Evolutionary conservation across 2,888 invertebrate genomes (phyloP).

Genomic region (Scelioninae gen. 2): DNA sequence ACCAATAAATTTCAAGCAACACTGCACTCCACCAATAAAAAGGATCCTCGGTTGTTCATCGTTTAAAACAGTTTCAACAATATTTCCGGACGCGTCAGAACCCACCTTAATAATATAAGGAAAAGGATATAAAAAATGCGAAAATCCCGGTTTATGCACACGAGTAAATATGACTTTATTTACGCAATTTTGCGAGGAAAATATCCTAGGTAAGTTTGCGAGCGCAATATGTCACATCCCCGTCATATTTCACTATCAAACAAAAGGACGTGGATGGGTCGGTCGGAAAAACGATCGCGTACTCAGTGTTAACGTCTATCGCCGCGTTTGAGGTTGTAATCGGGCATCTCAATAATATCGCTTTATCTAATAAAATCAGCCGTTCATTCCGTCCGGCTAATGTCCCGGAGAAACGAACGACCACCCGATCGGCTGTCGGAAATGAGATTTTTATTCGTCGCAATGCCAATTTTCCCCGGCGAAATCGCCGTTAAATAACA

Average conservation of each 20-base stretch:
- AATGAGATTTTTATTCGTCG: slow-evolving; percentile 36
- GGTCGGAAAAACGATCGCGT: slow-evolving; percentile 27
- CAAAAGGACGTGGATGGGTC: slow-evolving; percentile 14
- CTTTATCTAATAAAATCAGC: slow-evolving; percentile 44
- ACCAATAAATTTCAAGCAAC: no score
- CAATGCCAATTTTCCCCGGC: no score
- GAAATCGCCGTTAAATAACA: no score
- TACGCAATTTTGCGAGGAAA: slow-evolving; percentile 20
- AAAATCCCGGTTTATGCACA: slow-evolving; percentile 19
- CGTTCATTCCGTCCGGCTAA: slow-evolving; percentile 25
- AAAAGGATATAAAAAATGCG: background rate
- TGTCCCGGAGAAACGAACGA: slow-evolving; percentile 18
- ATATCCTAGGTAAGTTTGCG: background rate
- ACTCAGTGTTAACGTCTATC: slow-evolving; percentile 38
- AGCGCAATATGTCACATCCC: slow-evolving; percentile 21
- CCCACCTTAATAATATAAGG: no score
- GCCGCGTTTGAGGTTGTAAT: slow-evolving; percentile 39
- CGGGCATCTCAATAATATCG: slow-evolving; percentile 32
- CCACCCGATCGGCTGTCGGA: slow-evolving; percentile 25
- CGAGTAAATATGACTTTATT: slow-evolving; percentile 22
- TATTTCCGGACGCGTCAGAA: background rate
- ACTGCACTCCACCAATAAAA: no score
- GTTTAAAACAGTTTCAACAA: background rate
- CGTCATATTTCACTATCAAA: slow-evolving; percentile 27
- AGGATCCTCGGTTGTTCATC: no score